Base-by-base conservation (phyloP, 2,888 invertebrate species). In the Furcula furcula region DNA sequence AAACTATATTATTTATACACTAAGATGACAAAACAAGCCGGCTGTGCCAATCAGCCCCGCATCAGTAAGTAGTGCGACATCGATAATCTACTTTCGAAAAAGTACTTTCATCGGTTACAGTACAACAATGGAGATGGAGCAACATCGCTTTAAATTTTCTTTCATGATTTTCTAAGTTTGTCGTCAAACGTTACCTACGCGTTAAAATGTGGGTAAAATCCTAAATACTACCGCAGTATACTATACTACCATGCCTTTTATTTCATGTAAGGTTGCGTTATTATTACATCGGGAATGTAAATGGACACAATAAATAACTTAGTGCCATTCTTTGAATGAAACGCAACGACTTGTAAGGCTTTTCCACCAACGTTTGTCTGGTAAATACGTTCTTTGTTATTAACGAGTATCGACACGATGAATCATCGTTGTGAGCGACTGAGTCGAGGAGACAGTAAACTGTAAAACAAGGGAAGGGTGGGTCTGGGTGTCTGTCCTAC, bases 351-450 rank as follows among this genome's bases (percentile, higher is more conserved):
- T n/a, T n/a, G n/a, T n/a, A n/a, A n/a, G n/a, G n/a, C n/a, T n/a
- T n/a, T n/a, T n/a, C n/a, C n/a, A n/a, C n/a, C n/a, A n/a, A 36
- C 30, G 10, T 34, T 36, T 35, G 63, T 74, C 62, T 58, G 66
- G 65, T 65, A 74, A 74, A 61, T 60, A 62, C 57, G 62, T 64
- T 73, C 71, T 75, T 71, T 69, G 70, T 79, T 68, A 72, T 65
- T 63, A 66, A 57, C 53, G n/a, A n/a, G n/a, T n/a, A 62, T 67
- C 54, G 61, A 58, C 62, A 58, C 75, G 84, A 81, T 87, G 87
- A 87, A 69, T 87, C 87, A 87, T 79, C 79, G 60, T 7, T 26
- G 63, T 70, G 68, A 72, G 70, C 74, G 71, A 70, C 65, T 65
- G 73, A 76, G 76, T 73, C 69, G 73, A 76, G 76, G 75, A 74